Evolutionary conservation across 2,888 invertebrate species (phyloP).

Genomic region (Phaedon cochleariae): DNA sequence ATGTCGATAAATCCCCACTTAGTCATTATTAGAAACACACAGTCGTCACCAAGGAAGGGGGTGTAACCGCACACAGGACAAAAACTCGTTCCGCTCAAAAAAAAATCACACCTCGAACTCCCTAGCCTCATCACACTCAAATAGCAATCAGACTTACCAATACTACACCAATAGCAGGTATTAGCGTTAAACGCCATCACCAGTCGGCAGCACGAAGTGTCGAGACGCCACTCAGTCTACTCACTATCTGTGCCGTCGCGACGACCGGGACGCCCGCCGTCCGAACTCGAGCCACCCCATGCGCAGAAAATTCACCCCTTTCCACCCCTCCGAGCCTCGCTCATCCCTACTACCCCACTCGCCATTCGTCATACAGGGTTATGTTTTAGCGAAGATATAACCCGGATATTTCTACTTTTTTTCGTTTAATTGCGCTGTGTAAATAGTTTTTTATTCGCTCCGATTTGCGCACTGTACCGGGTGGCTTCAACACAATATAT

Average conservation of each 20-base stretch:
- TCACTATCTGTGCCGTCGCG: slow-evolving; percentile 66
- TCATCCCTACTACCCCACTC: slow-evolving; percentile 55
- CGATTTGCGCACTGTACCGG: no score
- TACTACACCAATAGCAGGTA: slow-evolving; percentile 27
- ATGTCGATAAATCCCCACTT: neutral
- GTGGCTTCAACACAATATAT: no score
- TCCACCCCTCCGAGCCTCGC: slow-evolving; percentile 53
- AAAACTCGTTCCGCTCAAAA: slow-evolving; percentile 16
- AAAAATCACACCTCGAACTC: slow-evolving; percentile 15
- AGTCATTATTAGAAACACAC: neutral
- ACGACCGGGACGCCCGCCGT: slow-evolving; percentile 69
- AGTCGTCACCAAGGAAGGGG: slow-evolving; percentile 2
- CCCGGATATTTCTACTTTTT: no score
- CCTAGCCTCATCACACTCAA: slow-evolving; percentile 15
- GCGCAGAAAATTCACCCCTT: slow-evolving; percentile 63
- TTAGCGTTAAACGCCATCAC: slow-evolving; percentile 43
- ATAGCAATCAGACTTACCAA: slow-evolving; percentile 51
- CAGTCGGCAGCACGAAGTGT: slow-evolving; percentile 53
- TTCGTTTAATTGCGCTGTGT: no score
- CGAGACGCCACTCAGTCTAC: slow-evolving; percentile 64
- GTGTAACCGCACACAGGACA: slow-evolving; percentile 21
- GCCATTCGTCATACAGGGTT: slow-evolving; percentile 49
- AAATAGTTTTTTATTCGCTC: no score
- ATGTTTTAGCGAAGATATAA: no score
- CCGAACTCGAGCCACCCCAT: slow-evolving; percentile 63